Evolutionary conservation across 2,797 vertebrate genomes (phyloP).

Genomic region (Graptemys geographica): DNA sequence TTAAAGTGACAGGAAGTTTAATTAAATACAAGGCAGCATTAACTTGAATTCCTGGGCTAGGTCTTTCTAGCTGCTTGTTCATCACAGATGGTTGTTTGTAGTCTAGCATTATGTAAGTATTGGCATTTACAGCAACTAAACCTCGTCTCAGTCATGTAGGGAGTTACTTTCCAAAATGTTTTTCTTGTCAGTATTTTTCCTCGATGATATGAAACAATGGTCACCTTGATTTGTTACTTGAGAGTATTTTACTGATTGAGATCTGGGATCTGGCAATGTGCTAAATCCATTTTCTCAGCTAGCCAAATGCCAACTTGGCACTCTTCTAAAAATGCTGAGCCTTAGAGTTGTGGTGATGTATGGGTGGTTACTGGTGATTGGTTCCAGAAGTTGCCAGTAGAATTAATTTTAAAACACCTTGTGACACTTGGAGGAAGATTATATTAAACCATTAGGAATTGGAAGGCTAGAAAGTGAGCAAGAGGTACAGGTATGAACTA

Average conservation of each 20-base stretch:
- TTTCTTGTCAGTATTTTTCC: constrained; percentile 68
- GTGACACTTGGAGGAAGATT: rapidly evolving
- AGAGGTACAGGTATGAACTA: not conserved
- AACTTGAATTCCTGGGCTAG: not conserved
- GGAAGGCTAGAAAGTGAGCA: not conserved
- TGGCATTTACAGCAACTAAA: not conserved
- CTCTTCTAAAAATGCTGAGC: constrained; percentile 34
- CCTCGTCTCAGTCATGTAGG: not conserved
- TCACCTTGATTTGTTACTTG: constrained; percentile 31
- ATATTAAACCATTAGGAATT: not conserved
- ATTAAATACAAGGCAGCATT: not conserved
- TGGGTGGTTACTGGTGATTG: not conserved
- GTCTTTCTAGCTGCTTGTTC: not conserved
- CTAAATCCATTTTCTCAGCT: constrained; percentile 59
- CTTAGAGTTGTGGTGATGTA: not conserved
- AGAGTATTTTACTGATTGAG: constrained; percentile 37
- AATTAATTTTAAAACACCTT: constrained; percentile 31
- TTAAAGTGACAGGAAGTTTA: constrained; percentile 23
- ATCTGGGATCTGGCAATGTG: constrained; percentile 36
- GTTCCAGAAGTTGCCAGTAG: constrained; percentile 17
- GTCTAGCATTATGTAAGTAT: not conserved
- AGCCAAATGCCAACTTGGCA: constrained; percentile 54
- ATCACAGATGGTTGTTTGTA: not conserved
- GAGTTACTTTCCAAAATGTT: constrained; percentile 24
- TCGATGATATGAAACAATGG: constrained; percentile 61